Base-by-base conservation (phyloP, 2,888 invertebrate genomes). In the Toxonevra muliebris region DNA sequence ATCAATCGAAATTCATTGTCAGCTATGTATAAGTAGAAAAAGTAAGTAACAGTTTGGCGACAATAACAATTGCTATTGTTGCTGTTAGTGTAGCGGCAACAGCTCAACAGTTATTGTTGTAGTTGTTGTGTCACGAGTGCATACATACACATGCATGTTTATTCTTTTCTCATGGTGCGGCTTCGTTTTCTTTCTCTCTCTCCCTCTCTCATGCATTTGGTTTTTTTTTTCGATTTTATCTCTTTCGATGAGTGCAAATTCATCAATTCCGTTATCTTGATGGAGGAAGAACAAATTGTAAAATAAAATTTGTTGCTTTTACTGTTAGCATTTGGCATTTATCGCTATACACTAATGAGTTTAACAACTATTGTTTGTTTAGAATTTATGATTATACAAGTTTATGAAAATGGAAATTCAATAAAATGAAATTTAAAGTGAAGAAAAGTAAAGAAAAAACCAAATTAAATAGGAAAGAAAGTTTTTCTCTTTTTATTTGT, bases 241-340 rank as follows among this genome's bases (percentile, higher is more conserved):
- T 50, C 62, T 61, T 66, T 69, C 64, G 59, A 66, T 62, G 66
- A 66, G 70, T 63, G 69, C 68, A 71, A 79, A 80, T 79, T 76
- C 80, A 79, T 79, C 79, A 79, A 79, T 79, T 74, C 68, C 70
- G 76, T 76, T 77, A 80, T 79, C 80, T 78, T 77, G 80, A 79
- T 80, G 74, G 68, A 69, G 66, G 66, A 61, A 71, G 70, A 71
- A 71, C 70, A 71, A 71, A 71, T 71, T 71, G 70, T 69, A 68
- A 68, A 66, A 48, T 48, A n/a, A 48, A 48, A 48, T 48, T 48
- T 48, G 48, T 48, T 48, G 48, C 48, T 48, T 12, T 48, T 48
- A 15, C 30, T 30, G 30, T 30, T 30, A 30, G 7, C 30, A 30
- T 30, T 30, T 30, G 30, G 30, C 30, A 30, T 30, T 30, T 30